A percentile compares a stretch with the other conserved stretches of the same genome.
Evolutionary conservation across 2,888 invertebrate species (phyloP).

Genomic region (Scrobipalpa costella): DNA sequence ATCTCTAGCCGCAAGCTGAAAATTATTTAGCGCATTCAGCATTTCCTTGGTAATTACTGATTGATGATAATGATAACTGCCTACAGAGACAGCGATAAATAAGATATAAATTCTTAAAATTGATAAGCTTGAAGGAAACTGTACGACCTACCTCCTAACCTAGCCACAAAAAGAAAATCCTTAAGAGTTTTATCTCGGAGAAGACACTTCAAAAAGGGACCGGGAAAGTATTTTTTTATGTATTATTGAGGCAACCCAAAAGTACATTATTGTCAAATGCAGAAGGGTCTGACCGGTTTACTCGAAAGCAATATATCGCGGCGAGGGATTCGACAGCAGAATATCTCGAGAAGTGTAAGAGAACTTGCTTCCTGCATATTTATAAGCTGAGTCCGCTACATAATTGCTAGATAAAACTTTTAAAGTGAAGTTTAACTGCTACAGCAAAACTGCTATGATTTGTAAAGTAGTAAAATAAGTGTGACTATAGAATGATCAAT

Average conservation of each 20-base stretch:
- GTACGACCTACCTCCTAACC: not conserved
- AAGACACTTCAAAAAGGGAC: conserved; percentile 2
- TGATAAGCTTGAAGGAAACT: not conserved
- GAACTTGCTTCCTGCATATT: conserved; percentile 39
- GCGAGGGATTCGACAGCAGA: conserved; percentile 46
- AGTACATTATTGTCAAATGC: conserved; percentile 22
- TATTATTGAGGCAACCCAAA: not conserved
- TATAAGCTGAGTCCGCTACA: conserved; percentile 39
- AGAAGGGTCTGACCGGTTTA: conserved; percentile 36
- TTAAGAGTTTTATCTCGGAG: too few relatives aligned
- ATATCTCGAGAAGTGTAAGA: conserved; percentile 42
- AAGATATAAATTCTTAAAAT: not conserved
- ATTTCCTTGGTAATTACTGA: not conserved
- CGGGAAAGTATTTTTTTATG: not conserved
- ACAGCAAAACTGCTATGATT: too few relatives aligned
- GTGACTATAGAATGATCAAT: too few relatives aligned
- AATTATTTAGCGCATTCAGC: conserved; percentile 12
- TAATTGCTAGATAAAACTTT: not conserved
- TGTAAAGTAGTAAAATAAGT: too few relatives aligned
- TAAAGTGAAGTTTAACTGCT: too few relatives aligned
- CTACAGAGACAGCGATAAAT: not conserved
- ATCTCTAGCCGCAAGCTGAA: conserved; percentile 16
- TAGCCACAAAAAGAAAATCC: too few relatives aligned
- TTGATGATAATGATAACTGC: conserved; percentile 5
- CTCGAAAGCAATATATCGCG: conserved; percentile 46